phyloP scores from a whole-genome alignment of 2,888 invertebrate genomes.

The Caenorhabditis plicata region DNA sequence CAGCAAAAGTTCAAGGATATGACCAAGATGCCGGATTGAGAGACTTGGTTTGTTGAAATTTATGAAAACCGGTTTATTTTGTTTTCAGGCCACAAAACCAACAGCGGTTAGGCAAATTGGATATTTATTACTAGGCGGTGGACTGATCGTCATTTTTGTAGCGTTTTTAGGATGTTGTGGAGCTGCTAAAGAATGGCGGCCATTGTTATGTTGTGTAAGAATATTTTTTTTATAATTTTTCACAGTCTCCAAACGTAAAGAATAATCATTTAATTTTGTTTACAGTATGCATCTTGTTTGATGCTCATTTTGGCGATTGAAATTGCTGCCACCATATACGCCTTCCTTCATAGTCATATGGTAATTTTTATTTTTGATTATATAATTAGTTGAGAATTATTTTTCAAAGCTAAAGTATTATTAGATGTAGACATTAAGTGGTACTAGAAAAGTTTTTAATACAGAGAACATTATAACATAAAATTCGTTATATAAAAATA shows the following conservation, averaged over 20 bases:
- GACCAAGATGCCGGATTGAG: slow-evolving; percentile 60
- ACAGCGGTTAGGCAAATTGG: slow-evolving; percentile 62
- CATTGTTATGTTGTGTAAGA: slow-evolving; percentile 61
- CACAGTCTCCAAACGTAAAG: neutral
- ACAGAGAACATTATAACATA: too few relatives aligned
- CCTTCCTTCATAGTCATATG: slow-evolving; percentile 61
- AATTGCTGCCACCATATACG: slow-evolving; percentile 63
- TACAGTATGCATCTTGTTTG: slow-evolving; percentile 63
- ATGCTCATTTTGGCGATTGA: slow-evolving; percentile 64
- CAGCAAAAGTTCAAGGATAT: slow-evolving; percentile 57
- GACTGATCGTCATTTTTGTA: slow-evolving; percentile 61
- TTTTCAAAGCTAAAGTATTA: too few relatives aligned
- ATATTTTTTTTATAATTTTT: neutral
- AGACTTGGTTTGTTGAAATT: slow-evolving; percentile 44
- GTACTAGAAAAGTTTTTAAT: too few relatives aligned
- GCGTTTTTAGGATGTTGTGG: slow-evolving; percentile 65
- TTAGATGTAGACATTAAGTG: too few relatives aligned
- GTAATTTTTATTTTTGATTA: slow-evolving; percentile 21
- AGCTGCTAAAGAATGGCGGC: slow-evolving; percentile 65
- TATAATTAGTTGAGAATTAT: neutral
- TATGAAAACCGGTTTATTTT: neutral
- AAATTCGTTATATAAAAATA: too few relatives aligned
- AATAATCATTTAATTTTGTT: slow-evolving; percentile 19
- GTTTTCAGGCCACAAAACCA: slow-evolving; percentile 49
- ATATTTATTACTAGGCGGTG: slow-evolving; percentile 59